These are phyloP conservation scores for Euglossa dilemma DNA, from an alignment of 1,140 invertebrate species.

Conservation along the genomic window DNA sequence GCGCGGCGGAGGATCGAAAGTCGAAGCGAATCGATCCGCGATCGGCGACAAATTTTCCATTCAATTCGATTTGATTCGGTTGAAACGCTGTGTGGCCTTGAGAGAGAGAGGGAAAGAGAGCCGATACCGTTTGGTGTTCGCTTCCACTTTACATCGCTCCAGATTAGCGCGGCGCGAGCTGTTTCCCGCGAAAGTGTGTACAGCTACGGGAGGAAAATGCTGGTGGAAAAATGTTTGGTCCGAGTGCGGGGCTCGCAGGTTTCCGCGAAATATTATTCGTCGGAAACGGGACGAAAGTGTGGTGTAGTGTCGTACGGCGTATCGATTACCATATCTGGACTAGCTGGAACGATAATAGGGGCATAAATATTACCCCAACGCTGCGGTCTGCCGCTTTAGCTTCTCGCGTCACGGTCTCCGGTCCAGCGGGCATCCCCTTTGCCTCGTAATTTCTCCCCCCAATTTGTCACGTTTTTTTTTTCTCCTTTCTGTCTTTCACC, in stretches of 20 bases:
- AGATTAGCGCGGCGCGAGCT: not conserved
- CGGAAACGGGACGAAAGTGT: not conserved
- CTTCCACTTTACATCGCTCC: not conserved
- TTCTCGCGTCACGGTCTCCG: not conserved
- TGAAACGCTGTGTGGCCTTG: no score
- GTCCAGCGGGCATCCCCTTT: not conserved
- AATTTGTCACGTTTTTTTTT: not conserved
- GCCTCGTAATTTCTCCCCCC: not conserved
- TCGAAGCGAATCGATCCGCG: no score
- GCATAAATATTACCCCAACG: conserved; percentile 26
- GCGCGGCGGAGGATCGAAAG: no score
- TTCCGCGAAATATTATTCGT: not conserved
- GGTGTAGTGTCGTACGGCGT: not conserved
- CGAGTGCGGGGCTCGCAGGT: not conserved
- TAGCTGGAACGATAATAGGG: conserved; percentile 16
- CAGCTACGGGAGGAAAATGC: no score
- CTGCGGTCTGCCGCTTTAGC: not conserved
- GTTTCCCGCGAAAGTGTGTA: not conserved
- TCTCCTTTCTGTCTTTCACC: no score
- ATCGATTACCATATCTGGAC: conserved; percentile 35
- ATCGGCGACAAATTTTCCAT: no score
- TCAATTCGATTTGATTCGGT: no score
- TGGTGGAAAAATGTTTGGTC: no score
- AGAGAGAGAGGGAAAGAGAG: no score
- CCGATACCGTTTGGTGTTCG: no score